Evolutionary conservation across 2,888 invertebrate genomes (phyloP).

Genomic region (Pseudococcus jackbeardsleyi): DNA sequence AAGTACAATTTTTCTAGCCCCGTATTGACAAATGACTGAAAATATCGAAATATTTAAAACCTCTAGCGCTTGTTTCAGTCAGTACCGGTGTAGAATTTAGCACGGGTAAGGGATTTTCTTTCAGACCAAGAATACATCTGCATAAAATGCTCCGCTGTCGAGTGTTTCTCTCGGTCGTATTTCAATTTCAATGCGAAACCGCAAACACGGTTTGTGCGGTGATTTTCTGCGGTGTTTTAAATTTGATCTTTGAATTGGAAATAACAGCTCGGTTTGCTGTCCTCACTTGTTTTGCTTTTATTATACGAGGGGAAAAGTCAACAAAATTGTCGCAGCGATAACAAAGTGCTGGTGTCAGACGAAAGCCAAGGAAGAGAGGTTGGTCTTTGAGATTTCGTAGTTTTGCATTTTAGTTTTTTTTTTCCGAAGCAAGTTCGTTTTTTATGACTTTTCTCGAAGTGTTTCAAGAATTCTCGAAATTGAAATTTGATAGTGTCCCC

Average conservation of each 20-base stretch:
- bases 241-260: constrained; percentile 28
- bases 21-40: not conserved
- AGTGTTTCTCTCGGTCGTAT: constrained; percentile 7
- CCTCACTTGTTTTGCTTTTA: constrained; percentile 2
- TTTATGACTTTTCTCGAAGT: too few species aligned
- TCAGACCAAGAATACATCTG: not conserved
- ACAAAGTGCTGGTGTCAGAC: not conserved
- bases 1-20: not conserved
- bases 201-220: constrained; percentile 7
- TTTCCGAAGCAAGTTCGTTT: too few species aligned
- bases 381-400: too few species aligned
- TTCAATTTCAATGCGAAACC: not conserved
- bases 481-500: too few species aligned
- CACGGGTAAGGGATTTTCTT: constrained; percentile 17
- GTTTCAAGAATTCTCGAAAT: too few species aligned
- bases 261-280: constrained; percentile 1
- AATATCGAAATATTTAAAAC: constrained; percentile 11
- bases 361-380: too few species aligned
- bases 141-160: not conserved
- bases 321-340: not conserved
- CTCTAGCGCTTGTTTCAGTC: not conserved
- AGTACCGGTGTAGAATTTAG: not conserved
- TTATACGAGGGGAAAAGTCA: not conserved
- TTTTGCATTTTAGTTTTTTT: too few species aligned
- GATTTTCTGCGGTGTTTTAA: constrained; percentile 10